Percentiles rank a stretch among this genome's conserved stretches.
phyloP scores from a whole-genome alignment of 2,888 invertebrate genomes.

The Cryptocephalus primarius region DNA sequence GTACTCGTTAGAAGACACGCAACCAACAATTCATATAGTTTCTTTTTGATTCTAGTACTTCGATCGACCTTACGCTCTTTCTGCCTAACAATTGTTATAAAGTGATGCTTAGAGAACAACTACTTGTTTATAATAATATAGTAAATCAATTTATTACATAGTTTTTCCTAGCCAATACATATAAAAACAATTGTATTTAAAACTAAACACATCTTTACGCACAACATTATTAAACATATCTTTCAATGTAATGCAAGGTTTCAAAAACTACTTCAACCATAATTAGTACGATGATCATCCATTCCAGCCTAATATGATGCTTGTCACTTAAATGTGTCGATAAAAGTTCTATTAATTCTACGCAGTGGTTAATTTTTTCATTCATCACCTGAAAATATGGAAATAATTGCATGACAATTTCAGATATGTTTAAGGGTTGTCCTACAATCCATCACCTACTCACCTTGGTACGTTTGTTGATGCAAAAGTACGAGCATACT shows the following conservation, averaged over 20 bases:
- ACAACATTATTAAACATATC: slow-evolving; percentile 34
- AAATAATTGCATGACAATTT: too few relatives aligned
- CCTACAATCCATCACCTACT: slow-evolving; percentile 10
- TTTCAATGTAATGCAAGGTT: slow-evolving; percentile 62
- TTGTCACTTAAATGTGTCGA: slow-evolving; percentile 83
- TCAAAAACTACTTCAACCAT: slow-evolving; percentile 90
- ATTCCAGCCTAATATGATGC: slow-evolving; percentile 87
- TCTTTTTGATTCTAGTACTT: too few relatives aligned
- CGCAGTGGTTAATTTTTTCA: slow-evolving; percentile 89
- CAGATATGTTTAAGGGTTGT: background rate
- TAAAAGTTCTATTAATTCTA: slow-evolving; percentile 80
- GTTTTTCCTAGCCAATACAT: too few relatives aligned
- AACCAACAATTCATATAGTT: too few relatives aligned
- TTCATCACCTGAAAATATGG: slow-evolving; percentile 78
- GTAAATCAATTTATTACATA: too few relatives aligned
- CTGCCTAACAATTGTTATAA: too few relatives aligned
- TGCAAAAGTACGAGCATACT: slow-evolving; percentile 74
- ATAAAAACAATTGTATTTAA: background rate
- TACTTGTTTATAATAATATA: too few relatives aligned
- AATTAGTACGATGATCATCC: slow-evolving; percentile 95
- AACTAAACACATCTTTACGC: background rate
- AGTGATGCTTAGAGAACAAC: too few relatives aligned
- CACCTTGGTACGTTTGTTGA: slow-evolving; percentile 73
- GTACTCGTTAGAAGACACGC: too few relatives aligned
- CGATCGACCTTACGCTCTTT: too few relatives aligned